These are phyloP conservation scores for Porites divaricata DNA, from an alignment of 92 coral and sea anemone species.

Conservation along the genomic window DNA sequence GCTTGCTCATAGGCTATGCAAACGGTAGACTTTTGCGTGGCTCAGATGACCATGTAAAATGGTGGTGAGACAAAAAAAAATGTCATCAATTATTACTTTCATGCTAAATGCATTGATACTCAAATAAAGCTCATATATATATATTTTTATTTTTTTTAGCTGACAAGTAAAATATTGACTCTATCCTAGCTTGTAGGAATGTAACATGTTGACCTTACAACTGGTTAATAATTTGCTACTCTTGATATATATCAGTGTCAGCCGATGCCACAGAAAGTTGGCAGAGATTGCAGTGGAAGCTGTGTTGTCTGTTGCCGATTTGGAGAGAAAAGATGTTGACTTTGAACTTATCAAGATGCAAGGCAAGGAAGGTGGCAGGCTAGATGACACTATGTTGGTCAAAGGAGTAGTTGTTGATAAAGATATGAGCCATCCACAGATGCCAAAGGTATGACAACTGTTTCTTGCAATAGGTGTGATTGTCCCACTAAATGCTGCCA, in stretches of 20 bases:
- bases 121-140: too few relatives aligned
- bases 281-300: constrained; percentile 99
- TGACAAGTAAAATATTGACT: too few relatives aligned
- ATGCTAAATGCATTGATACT: too few relatives aligned
- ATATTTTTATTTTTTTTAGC: too few relatives aligned
- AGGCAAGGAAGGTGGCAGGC: constrained; percentile 97
- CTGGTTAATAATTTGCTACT: not conserved
- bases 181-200: too few relatives aligned
- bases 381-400: constrained; percentile 93
- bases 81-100: too few relatives aligned
- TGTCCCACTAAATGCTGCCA: not conserved
- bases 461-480: not conserved
- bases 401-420: constrained; percentile 98
- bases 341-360: constrained; percentile 97
- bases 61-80: too few relatives aligned
- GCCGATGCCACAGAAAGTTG: constrained; percentile 96
- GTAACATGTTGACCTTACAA: not conserved
- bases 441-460: constrained; percentile 91
- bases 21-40: too few relatives aligned
- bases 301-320: constrained; percentile 94
- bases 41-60: too few relatives aligned
- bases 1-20: too few relatives aligned
- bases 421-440: constrained; percentile 99
- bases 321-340: constrained; percentile 98
- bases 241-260: constrained; percentile 65